Evolutionary conservation across 2,888 invertebrate species (phyloP).

Genomic region (Pristionchus maxplancki): DNA sequence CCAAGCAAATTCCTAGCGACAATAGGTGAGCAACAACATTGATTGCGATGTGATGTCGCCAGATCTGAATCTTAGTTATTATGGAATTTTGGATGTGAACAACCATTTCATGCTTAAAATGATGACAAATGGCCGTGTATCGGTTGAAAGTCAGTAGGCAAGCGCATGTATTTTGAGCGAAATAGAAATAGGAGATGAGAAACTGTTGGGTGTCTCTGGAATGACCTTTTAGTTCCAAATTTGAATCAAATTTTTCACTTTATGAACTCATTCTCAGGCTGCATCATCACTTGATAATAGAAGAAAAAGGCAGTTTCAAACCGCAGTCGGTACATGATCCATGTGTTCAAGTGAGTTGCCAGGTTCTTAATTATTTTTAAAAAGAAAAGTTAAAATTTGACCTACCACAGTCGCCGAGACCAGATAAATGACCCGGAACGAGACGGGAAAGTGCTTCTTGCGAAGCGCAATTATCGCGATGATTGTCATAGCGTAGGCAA

Average conservation of each 20-base stretch:
- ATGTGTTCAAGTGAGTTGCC: background rate
- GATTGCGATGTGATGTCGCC: background rate
- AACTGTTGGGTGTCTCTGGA: slow-evolving; percentile 24
- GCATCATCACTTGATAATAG: slow-evolving; percentile 15
- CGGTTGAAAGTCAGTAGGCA: background rate
- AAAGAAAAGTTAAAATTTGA: background rate
- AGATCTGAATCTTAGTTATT: background rate
- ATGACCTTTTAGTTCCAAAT: too few relatives aligned
- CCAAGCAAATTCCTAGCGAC: background rate
- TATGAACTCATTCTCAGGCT: background rate
- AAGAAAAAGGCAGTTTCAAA: background rate
- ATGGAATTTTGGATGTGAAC: too few relatives aligned
- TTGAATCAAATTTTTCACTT: background rate
- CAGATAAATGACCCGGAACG: background rate
- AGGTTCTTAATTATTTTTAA: background rate
- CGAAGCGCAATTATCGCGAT: background rate
- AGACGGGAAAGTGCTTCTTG: background rate
- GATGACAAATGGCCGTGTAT: background rate
- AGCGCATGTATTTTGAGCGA: slow-evolving; percentile 13
- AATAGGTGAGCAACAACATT: background rate
- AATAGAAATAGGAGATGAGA: background rate
- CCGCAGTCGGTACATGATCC: slow-evolving; percentile 43
- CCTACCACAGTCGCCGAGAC: background rate
- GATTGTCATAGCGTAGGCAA: background rate
- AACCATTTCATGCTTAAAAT: background rate